phyloP scores from a whole-genome alignment of 2,888 invertebrate species.

The Caenorhabditis sp. region DNA sequence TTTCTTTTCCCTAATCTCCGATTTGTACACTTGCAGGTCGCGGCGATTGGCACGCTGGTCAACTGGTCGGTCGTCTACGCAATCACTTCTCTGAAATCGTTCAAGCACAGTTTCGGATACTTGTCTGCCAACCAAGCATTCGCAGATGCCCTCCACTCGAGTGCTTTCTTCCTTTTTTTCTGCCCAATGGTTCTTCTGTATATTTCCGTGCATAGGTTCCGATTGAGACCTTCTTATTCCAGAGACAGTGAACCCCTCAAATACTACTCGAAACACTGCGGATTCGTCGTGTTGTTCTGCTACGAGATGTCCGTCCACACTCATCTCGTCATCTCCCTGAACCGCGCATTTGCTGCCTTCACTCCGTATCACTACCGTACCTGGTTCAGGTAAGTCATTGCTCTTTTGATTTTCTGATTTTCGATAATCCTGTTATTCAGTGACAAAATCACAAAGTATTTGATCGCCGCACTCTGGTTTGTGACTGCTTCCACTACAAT shows the following conservation, averaged over 20 bases:
- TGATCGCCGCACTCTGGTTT: background rate
- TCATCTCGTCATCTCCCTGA: slow-evolving; percentile 37
- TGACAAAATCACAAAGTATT: background rate
- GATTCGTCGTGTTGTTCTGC: slow-evolving; percentile 34
- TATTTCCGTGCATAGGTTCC: background rate
- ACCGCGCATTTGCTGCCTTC: slow-evolving; percentile 29
- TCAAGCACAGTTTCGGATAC: slow-evolving; percentile 31
- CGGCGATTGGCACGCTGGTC: background rate
- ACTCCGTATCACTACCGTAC: slow-evolving; percentile 24
- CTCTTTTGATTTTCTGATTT: background rate
- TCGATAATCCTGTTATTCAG: background rate
- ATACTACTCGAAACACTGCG: slow-evolving; percentile 33
- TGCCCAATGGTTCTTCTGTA: slow-evolving; percentile 35
- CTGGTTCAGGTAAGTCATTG: slow-evolving; percentile 1
- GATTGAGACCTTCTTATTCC: background rate
- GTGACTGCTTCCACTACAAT: slow-evolving; percentile 2
- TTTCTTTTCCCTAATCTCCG: too few species aligned
- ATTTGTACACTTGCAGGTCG: slow-evolving; percentile 10
- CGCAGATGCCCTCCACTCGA: slow-evolving; percentile 22
- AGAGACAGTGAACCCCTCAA: slow-evolving; percentile 29
- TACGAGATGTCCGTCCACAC: slow-evolving; percentile 37
- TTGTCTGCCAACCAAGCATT: slow-evolving; percentile 30
- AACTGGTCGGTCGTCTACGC: slow-evolving; percentile 31
- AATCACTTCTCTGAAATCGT: slow-evolving; percentile 10
- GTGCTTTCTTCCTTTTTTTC: slow-evolving; percentile 17